Evolutionary conservation across 2,113 vertebrate species (phyloP).

Genomic region (Dasyprocta punctata): DNA sequence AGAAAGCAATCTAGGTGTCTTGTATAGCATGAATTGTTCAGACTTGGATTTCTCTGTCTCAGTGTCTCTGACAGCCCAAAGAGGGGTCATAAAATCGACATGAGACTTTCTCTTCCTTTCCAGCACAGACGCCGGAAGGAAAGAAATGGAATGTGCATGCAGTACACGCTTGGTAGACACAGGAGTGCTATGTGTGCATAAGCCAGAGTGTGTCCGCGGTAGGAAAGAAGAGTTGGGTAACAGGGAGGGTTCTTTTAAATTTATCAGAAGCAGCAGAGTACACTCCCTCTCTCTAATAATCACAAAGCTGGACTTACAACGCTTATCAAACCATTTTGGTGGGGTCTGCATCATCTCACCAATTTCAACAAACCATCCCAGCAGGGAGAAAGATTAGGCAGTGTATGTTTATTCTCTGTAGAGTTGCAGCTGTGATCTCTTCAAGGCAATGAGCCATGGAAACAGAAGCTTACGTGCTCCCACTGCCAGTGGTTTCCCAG

Average conservation of each 20-base stretch:
- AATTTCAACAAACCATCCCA: slow-evolving; percentile 88
- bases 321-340: slow-evolving; percentile 84
- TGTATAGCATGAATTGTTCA: background rate
- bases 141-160: background rate
- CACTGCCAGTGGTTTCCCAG: slow-evolving; percentile 27
- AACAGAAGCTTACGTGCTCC: slow-evolving; percentile 74
- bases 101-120: slow-evolving; percentile 52
- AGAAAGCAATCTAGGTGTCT: background rate
- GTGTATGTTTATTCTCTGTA: slow-evolving; percentile 84
- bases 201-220: slow-evolving; percentile 33
- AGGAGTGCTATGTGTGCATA: background rate
- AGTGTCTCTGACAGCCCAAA: background rate
- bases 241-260: slow-evolving; percentile 78
- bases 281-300: slow-evolving; percentile 83
- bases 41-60: background rate
- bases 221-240: slow-evolving; percentile 63
- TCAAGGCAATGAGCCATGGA: slow-evolving; percentile 76
- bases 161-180: background rate
- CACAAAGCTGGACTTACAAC: slow-evolving; percentile 84
- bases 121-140: background rate
- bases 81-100: slow-evolving; percentile 4
- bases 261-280: slow-evolving; percentile 80
- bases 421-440: slow-evolving; percentile 79
- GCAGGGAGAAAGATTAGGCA: slow-evolving; percentile 85
- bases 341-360: slow-evolving; percentile 86